These are phyloP conservation scores for Gila robusta DNA, from an alignment of 2,797 vertebrate species.

Conservation along the genomic window DNA sequence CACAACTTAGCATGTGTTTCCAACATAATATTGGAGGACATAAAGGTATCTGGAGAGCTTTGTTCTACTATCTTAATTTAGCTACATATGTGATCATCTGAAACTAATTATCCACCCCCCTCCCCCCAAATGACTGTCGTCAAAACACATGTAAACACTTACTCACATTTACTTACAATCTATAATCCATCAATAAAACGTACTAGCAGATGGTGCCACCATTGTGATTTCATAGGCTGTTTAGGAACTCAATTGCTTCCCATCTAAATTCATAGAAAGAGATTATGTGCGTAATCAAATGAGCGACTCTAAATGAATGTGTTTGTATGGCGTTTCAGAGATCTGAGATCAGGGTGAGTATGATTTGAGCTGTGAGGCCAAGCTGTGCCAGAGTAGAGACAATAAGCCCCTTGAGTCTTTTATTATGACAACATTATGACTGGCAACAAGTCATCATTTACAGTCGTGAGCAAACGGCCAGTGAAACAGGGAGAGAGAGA, in stretches of 20 bases:
- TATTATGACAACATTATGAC: conserved; percentile 46
- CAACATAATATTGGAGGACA: background rate
- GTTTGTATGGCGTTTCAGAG: conserved; percentile 24
- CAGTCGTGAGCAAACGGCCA: conserved; percentile 30
- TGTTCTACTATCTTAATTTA: conserved; percentile 12
- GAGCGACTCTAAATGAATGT: conserved; percentile 39
- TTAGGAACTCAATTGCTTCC: conserved; percentile 49
- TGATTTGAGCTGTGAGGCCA: conserved; percentile 5
- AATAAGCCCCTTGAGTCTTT: conserved; percentile 34
- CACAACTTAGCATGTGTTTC: background rate
- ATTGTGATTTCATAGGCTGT: conserved; percentile 50
- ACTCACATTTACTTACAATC: conserved; percentile 51
- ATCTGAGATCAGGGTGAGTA: conserved; percentile 22
- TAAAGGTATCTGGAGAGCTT: conserved; percentile 16
- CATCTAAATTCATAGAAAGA: conserved; percentile 54
- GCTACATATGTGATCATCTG: conserved; percentile 48
- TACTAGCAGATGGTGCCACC: conserved; percentile 49
- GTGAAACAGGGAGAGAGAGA: background rate
- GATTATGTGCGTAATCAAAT: conserved; percentile 56
- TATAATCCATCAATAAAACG: conserved; percentile 53
- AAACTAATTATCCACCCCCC: conserved; percentile 32
- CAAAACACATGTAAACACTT: conserved; percentile 58
- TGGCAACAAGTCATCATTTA: conserved; percentile 47
- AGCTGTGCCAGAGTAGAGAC: conserved; percentile 6
- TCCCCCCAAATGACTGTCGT: conserved; percentile 22